phyloP scores from a whole-genome alignment of 2,113 vertebrate genomes.

The Clarias macrocephalus region DNA sequence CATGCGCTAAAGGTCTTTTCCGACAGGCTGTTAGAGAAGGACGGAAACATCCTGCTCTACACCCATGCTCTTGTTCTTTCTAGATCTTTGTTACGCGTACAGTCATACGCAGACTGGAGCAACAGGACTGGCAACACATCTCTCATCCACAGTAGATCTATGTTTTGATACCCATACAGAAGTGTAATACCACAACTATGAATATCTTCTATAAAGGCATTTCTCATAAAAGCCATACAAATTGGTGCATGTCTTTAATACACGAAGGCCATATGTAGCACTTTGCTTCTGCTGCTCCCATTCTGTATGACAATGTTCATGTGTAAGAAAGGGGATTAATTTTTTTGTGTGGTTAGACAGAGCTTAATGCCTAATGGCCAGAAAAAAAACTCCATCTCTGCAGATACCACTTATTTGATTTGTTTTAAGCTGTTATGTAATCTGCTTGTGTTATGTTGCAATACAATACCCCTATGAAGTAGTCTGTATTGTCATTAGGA shows the following conservation, averaged over 20 bases:
- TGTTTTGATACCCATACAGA: constrained; percentile 15
- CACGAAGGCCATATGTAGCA: constrained; percentile 22
- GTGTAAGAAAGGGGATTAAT: constrained; percentile 46
- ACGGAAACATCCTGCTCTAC: constrained; percentile 13
- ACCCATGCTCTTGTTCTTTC: background rate
- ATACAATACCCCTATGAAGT: constrained; percentile 31
- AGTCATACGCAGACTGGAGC: background rate
- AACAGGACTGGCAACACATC: constrained; percentile 8
- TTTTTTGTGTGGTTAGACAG: constrained; percentile 11
- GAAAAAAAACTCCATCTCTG: constrained; percentile 7
- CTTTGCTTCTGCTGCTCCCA: constrained; percentile 5
- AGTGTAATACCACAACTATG: constrained; percentile 28
- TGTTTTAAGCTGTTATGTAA: constrained; percentile 40
- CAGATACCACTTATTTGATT: constrained; percentile 51
- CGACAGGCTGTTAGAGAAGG: constrained; percentile 31
- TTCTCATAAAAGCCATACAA: constrained; percentile 38
- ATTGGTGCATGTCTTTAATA: constrained; percentile 36
- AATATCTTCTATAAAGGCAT: constrained; percentile 38
- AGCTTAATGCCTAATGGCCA: constrained; percentile 47
- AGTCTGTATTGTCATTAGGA: background rate
- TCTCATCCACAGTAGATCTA: constrained; percentile 25
- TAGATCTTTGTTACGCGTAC: constrained; percentile 1
- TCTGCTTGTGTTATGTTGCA: constrained; percentile 24
- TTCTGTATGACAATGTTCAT: constrained; percentile 43
- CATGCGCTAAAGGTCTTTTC: constrained; percentile 19